phyloP scores from a whole-genome alignment of 2,797 vertebrate genomes.

The Aulostomus chinensis region DNA sequence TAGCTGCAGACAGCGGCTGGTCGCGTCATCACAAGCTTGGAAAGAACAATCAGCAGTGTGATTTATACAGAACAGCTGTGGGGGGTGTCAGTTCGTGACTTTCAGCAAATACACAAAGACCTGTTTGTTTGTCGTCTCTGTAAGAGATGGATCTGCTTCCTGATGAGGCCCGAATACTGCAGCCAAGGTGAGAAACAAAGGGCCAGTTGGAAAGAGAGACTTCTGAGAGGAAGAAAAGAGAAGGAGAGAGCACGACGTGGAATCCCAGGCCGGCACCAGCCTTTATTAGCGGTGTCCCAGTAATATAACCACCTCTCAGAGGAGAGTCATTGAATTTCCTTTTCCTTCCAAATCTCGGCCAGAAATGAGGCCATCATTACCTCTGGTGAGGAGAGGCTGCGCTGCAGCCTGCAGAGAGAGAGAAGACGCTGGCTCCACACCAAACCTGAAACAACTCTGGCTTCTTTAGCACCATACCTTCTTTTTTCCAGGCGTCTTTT shows the following conservation, averaged over 20 bases:
- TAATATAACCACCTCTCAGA: slow-evolving; percentile 73
- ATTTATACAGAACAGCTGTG: slow-evolving; percentile 65
- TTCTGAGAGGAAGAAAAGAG: slow-evolving; percentile 37
- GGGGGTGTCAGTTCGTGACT: slow-evolving; percentile 39
- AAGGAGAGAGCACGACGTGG: slow-evolving; percentile 30
- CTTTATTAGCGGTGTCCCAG: slow-evolving; percentile 70
- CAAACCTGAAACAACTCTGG: no score
- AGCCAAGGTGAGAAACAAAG: slow-evolving; percentile 5
- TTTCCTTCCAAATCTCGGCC: slow-evolving; percentile 64
- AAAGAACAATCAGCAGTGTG: slow-evolving; percentile 57
- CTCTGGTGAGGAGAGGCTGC: slow-evolving; percentile 47
- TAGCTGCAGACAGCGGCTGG: no score
- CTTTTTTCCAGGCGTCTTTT: no score
- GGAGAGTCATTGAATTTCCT: slow-evolving; percentile 71
- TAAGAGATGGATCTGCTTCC: slow-evolving; percentile 32
- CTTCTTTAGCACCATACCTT: no score
- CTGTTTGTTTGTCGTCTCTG: slow-evolving; percentile 41
- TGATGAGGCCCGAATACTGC: slow-evolving; percentile 23
- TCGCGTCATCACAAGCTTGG: slow-evolving; percentile 53
- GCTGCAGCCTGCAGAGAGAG: slow-evolving; percentile 37
- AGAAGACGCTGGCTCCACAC: slow-evolving; percentile 40
- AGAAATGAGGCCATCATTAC: slow-evolving; percentile 66
- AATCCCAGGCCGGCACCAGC: slow-evolving; percentile 63
- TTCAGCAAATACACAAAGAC: slow-evolving; percentile 39
- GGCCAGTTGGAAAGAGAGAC: slow-evolving; percentile 28